Conservation (phyloP, 2,113 vertebrate species). For the Orthonyx spaldingii region DNA sequence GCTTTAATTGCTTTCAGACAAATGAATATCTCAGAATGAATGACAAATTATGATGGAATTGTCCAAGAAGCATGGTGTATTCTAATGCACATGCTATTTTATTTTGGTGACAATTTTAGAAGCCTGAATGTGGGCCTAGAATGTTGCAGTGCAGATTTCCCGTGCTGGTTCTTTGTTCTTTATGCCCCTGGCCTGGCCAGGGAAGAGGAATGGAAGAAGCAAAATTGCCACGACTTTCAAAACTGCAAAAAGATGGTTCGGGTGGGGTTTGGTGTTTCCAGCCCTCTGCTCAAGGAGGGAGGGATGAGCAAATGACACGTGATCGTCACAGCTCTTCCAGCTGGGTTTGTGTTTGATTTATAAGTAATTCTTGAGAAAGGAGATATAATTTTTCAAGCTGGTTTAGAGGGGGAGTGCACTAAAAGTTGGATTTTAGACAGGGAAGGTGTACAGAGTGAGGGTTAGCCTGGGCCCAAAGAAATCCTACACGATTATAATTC, state of each 20-base stretch:
- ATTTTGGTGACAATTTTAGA: slow-evolving; percentile 7
- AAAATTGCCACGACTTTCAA: neutral
- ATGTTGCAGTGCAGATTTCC: neutral
- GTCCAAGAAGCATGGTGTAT: slow-evolving; percentile 1
- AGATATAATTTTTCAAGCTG: neutral
- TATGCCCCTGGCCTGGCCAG: neutral
- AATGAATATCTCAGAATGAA: slow-evolving; percentile 73
- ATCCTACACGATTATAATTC: accelerated
- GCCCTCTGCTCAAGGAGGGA: neutral
- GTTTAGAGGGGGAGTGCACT: neutral
- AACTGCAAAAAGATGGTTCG: neutral
- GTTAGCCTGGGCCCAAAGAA: neutral
- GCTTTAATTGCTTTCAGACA: slow-evolving; percentile 76
- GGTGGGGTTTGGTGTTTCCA: neutral
- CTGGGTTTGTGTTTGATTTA: neutral
- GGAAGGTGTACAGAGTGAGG: accelerated
- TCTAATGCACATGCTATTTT: neutral
- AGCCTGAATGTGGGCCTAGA: neutral
- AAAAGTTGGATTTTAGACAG: neutral
- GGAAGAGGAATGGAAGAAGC: neutral
- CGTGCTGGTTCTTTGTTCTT: neutral
- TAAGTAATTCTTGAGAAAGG: neutral
- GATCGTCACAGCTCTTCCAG: neutral
- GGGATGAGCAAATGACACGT: neutral
- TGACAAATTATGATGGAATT: slow-evolving; percentile 61